Base-by-base conservation (phyloP, 2,113 vertebrate species). In the Sinocyclocheilus rhinocerous region DNA sequence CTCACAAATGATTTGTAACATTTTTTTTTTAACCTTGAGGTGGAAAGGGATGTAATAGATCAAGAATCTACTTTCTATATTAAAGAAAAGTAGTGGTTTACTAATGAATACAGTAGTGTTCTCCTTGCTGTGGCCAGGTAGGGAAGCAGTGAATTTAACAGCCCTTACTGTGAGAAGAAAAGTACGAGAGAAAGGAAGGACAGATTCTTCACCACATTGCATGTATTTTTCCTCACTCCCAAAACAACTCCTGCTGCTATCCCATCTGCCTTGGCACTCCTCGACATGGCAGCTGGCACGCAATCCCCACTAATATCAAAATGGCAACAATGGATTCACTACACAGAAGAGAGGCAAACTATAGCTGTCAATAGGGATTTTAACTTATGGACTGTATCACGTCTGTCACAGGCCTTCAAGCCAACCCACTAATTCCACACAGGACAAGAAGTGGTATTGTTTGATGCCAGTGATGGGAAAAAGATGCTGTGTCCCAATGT, bases 251-350 rank as follows among this genome's bases (percentile, higher is more conserved):
- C 92, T 91, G 92, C 93, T 93, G 94, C 86, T 92, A 89, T 88
- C 80, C 95, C 93, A 87, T 95, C 94, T 95, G 95, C 92, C 91
- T 81, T 93, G 91, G 92, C 92, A 90, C 85, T 84, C 81, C 75
- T 79, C 90, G 73, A 85, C 82, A 59, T 72, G 90, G 89, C 92
- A 92, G 89, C 92, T 94, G 94, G 92, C 87, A 63, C 86, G 85
- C 45, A 75, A 85, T 80, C 83, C 57, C 84, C 80, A 85, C 79
- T 90, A 48, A 85, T 87, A 88, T 69, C 88, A 87, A 84, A 87
- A 88, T 81, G 89, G 70, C 70, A 90, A 88, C 89, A 89, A 85
- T 90, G 80, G 86, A 77, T 87, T 20, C 36, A 57, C 67, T 59
- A 50, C 83, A 81, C 50, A 45, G 59, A 81, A 81, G 65, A 61